These are phyloP conservation scores for Pelosia muscerda DNA, from an alignment of 2,888 invertebrate genomes.

Conservation along the genomic window DNA sequence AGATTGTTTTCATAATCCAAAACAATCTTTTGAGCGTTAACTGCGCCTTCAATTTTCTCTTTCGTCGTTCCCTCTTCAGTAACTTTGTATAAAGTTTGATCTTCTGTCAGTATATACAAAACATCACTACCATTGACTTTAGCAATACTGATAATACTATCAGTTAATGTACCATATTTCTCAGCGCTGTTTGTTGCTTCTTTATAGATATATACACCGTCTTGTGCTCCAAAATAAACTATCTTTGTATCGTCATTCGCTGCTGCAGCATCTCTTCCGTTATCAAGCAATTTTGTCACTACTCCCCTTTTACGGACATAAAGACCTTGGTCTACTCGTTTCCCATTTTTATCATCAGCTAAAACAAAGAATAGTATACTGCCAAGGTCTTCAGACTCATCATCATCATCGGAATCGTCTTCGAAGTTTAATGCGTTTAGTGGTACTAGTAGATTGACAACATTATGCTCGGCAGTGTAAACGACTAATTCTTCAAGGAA, in stretches of 20 bases:
- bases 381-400: constrained; percentile 12
- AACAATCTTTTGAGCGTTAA: constrained; percentile 65
- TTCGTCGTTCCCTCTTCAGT: constrained; percentile 67
- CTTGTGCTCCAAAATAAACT: constrained; percentile 63
- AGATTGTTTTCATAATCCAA: constrained; percentile 68
- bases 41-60: constrained; percentile 57
- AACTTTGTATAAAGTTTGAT: constrained; percentile 67
- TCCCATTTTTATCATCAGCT: constrained; percentile 53
- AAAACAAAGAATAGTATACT: constrained; percentile 54
- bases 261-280: constrained; percentile 60
- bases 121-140: constrained; percentile 60
- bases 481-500: constrained; percentile 50
- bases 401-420: constrained; percentile 40
- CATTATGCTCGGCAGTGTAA: constrained; percentile 56
- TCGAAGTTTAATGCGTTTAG: constrained; percentile 59
- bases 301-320: constrained; percentile 50
- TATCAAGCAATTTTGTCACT: constrained; percentile 58
- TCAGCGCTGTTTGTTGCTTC: constrained; percentile 50
- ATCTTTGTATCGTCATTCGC: constrained; percentile 53
- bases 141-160: constrained; percentile 62
- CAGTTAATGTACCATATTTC: constrained; percentile 66
- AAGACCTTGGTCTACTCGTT: constrained; percentile 56
- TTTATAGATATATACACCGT: constrained; percentile 66
- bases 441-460: constrained; percentile 58
- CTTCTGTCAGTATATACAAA: constrained; percentile 68